Evolutionary conservation across 1,140 invertebrate species (phyloP), one percentile per base, ranked within the genome.

Genomic region (Homalodisca vitripennis): DNA sequence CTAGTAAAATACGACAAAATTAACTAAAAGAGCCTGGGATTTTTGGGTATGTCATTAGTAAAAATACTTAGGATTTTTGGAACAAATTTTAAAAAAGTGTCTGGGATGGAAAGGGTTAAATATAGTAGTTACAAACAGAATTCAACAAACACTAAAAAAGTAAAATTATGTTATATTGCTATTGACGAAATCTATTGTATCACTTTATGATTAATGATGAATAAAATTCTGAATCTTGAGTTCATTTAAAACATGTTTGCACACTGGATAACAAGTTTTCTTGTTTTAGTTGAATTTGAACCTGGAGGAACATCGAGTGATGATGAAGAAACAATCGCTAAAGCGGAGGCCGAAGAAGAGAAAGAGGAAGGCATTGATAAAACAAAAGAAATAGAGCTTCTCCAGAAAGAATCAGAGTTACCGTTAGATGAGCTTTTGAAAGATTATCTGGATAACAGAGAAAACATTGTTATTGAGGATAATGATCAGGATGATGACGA

Each of bases 311-410:
- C 86, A 71, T 92, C 89, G 57, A 87, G 88, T 69, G 96, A 99
- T 81, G 96, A 98, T 82, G 95, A 98, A 81, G 94, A 95, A 82
- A 98, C 94, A 10, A 98, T 98, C 77, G 93, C 92, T n/a, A 91
- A 97, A 79, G 89, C 92, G 77, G 88, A 90, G 75, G 85, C 87
- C 90, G 96, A 79, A 34, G 66, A 68, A n/a, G 55, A 60, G 34
- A 60, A 41, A 3, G 68, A 69, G 26, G 57, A 20, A 6, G 78
- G 78, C 55, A 84, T 86, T 73, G 82, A 83, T 74, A 85, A 91
- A 73, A 84, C 86, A 70, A 88, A 90, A 74, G 97, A 99, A 83
- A 83, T 98, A 1, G 92, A 92, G 75, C 86, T 92, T 32, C 82
- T 99, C 67, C 89, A 93, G 75, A 89, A 91, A 79, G 96, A 98